Percentiles rank a stretch among this genome's conserved stretches.
Evolutionary conservation across 2,113 vertebrate genomes (phyloP).

Genomic region (Coturnix japonica): DNA sequence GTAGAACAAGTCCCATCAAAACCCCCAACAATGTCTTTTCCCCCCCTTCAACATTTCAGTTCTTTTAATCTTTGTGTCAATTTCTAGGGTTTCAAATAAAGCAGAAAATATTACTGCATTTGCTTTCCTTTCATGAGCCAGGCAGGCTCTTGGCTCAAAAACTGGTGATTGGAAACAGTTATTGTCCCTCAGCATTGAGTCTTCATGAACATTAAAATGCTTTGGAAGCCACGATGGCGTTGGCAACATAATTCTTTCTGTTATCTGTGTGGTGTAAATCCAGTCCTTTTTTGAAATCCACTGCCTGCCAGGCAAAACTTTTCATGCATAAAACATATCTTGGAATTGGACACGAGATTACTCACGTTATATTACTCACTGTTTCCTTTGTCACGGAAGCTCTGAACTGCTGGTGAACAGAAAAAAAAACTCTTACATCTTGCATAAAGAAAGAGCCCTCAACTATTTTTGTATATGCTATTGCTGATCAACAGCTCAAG

Average conservation of each 20-base stretch:
- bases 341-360: conserved; percentile 5
- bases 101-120: background rate
- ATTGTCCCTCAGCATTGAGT: background rate
- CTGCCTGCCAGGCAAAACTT: conserved; percentile 16
- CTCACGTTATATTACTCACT: background rate
- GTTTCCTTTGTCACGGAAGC: background rate
- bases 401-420: background rate
- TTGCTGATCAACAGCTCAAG: background rate
- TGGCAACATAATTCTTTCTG: background rate
- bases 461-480: background rate
- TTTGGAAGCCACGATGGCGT: background rate
- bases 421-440: background rate
- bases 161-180: background rate
- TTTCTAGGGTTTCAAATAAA: background rate
- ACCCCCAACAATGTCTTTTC: background rate
- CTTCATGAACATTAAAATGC: background rate
- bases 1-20: conserved; percentile 2
- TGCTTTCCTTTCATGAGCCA: background rate
- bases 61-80: conserved; percentile 7
- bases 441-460: background rate
- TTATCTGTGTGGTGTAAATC: background rate
- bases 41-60: background rate
- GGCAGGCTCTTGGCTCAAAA: background rate
- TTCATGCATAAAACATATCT: conserved; percentile 1
- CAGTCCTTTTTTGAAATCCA: conserved; percentile 11